Percentiles rank a stretch among this genome's conserved stretches.
Evolutionary conservation across 2,888 invertebrate species (phyloP).

Genomic region (Eupeodes latifasciatus): DNA sequence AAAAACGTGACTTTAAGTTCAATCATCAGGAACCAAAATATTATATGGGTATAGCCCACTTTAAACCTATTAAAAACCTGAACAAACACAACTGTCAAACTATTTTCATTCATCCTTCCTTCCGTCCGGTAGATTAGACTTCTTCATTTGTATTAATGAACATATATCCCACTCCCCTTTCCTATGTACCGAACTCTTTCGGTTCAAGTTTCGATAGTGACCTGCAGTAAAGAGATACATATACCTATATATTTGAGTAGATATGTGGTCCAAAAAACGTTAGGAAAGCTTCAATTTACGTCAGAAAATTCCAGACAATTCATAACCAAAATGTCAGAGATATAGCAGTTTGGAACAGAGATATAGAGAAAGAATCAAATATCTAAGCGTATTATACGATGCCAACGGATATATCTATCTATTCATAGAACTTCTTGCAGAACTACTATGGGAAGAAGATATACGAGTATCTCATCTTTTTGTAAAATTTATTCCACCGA

Average conservation of each 20-base stretch:
- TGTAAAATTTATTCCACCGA: constrained; percentile 64
- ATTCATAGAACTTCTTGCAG: constrained; percentile 29
- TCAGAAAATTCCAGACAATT: constrained; percentile 59
- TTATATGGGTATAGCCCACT: constrained; percentile 11
- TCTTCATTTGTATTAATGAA: constrained; percentile 61
- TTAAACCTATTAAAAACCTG: constrained; percentile 44
- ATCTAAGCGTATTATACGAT: constrained; percentile 44
- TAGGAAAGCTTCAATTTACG: constrained; percentile 59
- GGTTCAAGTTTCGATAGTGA: background rate
- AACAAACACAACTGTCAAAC: constrained; percentile 48
- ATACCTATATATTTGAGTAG: background rate
- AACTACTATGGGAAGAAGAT: background rate
- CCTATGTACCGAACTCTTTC: background rate
- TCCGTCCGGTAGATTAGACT: constrained; percentile 65
- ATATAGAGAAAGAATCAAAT: constrained; percentile 31
- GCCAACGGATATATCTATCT: constrained; percentile 12
- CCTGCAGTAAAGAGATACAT: background rate
- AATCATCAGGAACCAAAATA: constrained; percentile 42
- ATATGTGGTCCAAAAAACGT: constrained; percentile 1
- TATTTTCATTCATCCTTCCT: constrained; percentile 56
- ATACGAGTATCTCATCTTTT: constrained; percentile 23
- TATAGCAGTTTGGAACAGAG: background rate
- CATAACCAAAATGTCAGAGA: constrained; percentile 69
- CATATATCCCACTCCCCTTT: background rate
- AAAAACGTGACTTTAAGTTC: constrained; percentile 41